phyloP scores from a whole-genome alignment of 2,797 vertebrate genomes.

The Odontamblyopus lacepedii region DNA sequence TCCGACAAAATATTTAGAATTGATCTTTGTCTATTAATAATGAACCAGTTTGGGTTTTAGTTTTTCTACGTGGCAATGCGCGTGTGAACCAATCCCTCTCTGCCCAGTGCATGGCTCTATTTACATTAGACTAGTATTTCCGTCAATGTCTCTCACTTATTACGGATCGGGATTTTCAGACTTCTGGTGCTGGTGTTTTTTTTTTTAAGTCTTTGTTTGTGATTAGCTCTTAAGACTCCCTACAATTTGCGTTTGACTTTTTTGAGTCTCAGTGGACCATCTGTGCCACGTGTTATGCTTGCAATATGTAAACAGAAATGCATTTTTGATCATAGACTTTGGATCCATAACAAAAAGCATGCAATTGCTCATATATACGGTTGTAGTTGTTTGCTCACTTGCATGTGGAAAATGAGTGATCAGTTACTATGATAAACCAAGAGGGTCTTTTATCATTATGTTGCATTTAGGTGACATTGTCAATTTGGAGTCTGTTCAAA shows the following conservation, averaged over 20 bases:
- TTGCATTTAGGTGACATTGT: neutral
- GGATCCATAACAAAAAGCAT: neutral
- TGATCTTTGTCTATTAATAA: neutral
- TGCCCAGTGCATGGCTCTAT: neutral
- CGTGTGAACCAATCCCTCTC: neutral
- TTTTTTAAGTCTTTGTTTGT: neutral
- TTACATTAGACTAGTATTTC: neutral
- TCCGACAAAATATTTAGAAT: neutral
- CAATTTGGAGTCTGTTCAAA: neutral
- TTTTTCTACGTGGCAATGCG: conserved; percentile 63
- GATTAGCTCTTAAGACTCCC: neutral
- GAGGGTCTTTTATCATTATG: neutral
- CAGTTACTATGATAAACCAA: neutral
- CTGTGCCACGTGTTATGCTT: conserved; percentile 33
- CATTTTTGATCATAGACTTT: neutral
- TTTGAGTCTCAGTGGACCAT: neutral
- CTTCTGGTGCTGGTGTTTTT: neutral
- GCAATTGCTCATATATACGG: neutral
- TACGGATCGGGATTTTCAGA: neutral
- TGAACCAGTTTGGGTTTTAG: conserved; percentile 2
- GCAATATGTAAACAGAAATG: neutral
- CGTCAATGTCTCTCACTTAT: neutral
- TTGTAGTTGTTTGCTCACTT: neutral
- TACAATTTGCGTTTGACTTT: neutral
- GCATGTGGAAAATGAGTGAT: neutral